Evolutionary conservation across 2,888 invertebrate species (phyloP).

Genomic region (Eupithecia tripunctaria): DNA sequence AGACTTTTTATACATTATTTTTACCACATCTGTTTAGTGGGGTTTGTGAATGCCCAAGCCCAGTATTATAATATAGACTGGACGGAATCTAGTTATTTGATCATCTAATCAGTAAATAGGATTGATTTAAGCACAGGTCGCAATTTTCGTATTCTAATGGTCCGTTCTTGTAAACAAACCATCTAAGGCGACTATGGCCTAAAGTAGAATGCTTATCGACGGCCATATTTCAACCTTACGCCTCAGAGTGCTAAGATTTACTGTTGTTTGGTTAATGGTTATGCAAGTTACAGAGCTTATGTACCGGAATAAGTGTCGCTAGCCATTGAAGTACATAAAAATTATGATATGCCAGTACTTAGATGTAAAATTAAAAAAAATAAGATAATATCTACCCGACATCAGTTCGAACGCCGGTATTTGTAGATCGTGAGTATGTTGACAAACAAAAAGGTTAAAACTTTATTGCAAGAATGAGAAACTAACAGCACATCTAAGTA

Average conservation of each 20-base stretch:
- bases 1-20: not conserved
- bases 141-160: slow-evolving; percentile 12
- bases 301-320: slow-evolving; percentile 6
- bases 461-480: slow-evolving; percentile 7
- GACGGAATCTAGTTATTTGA: not conserved
- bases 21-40: not conserved
- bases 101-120: slow-evolving; percentile 2
- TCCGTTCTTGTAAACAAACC: slow-evolving; percentile 17
- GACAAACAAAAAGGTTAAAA: not conserved
- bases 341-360: not conserved
- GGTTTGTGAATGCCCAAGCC: not conserved
- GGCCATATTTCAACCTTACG: slow-evolving; percentile 30
- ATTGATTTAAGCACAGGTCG: slow-evolving; percentile 15
- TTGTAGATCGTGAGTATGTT: slow-evolving; percentile 1
- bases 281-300: slow-evolving; percentile 12
- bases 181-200: slow-evolving; percentile 15
- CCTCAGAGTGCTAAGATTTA: slow-evolving; percentile 27
- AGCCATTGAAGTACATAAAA: not conserved
- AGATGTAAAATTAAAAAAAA: not conserved
- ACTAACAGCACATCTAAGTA: not conserved
- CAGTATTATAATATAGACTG: not conserved
- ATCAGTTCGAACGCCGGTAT: not conserved
- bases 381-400: not conserved
- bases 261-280: slow-evolving; percentile 24
- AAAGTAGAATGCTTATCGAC: slow-evolving; percentile 24